Percentiles rank a stretch among this genome's conserved stretches.
These are phyloP conservation scores for Neotoxoptera formosana DNA, from an alignment of 1,140 invertebrate genomes.

Conservation along the genomic window DNA sequence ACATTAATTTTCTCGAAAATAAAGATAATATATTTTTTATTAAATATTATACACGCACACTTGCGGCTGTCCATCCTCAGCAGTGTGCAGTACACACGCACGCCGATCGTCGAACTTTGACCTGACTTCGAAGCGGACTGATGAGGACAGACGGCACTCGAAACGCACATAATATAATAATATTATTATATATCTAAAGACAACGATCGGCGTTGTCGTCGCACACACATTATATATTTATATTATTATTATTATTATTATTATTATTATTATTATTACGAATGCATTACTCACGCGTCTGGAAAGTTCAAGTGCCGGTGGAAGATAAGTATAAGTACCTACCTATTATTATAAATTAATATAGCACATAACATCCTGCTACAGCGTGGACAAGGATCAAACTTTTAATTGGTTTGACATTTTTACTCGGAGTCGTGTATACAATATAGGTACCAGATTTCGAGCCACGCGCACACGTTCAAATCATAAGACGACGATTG, in stretches of 20 bases:
- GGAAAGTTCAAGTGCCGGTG: neutral
- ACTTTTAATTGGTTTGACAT: neutral
- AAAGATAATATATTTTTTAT: neutral
- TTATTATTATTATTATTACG: neutral
- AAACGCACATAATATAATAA: neutral
- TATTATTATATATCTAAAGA: accelerated
- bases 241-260: neutral
- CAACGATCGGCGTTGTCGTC: neutral
- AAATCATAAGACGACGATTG: neutral
- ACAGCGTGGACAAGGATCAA: neutral
- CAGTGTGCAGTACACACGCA: neutral
- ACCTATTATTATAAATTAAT: neutral
- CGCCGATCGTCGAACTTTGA: neutral
- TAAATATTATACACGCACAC: neutral
- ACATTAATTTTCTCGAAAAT: neutral
- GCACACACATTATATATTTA: neutral
- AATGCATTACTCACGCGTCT: neutral
- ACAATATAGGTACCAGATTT: neutral
- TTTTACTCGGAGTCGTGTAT: neutral
- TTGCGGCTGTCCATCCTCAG: neutral
- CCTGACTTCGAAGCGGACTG: neutral
- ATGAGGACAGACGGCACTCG: neutral
- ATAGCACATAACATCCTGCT: neutral
- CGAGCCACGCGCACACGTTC: neutral
- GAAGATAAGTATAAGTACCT: neutral